Evolutionary conservation across 2,888 invertebrate species (phyloP), one percentile per base, ranked within the genome.

Genomic region (Bembecia ichneumoniformis): DNA sequence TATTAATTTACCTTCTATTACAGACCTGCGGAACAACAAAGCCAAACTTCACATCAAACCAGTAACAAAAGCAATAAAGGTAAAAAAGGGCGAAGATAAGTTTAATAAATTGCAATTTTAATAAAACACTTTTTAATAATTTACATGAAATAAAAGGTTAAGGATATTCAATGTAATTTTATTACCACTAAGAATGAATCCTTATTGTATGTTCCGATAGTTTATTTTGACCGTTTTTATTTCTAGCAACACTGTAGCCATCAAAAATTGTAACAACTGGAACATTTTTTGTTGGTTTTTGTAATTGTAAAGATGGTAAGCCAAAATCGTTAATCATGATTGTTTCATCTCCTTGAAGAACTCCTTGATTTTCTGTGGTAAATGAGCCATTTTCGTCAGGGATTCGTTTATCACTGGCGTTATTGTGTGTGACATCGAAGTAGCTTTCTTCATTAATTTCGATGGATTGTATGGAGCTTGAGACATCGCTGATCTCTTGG

Each of bases 11-110:
- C 7, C 20, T 28, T 46, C 15, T 44, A 35, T 15, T 43, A 35
- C 69, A 88, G 88, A 60, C 86, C 84, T 36, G 77, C 75, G 44
- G 87, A 88, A 51, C 86, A 87, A 58, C 84, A 80, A 53, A 79
- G 78, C 2, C 87, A 87, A 57, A 56, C 73, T 7, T 60, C 75
- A 36, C 61, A 58, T 28, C 84, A 82, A 63, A 63, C 75, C 1
- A 71, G 65, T 52, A 74, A 58, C 55, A 87, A 87, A 57, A 71
- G 66, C 54, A 88, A 17, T 15, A 46, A 88, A 64, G 87, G 86
- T 46, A 88, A 88, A 62, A 88, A 88, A 63, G 86, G 86, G 54
- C 71, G 87, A 43, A 74, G 87, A 73, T 88, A 76, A 52, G 17
- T 46, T 46, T 20, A 13, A 46, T 17, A 46, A 20, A 28, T 46